Percentiles rank a stretch among this genome's conserved stretches.
Evolutionary conservation across 1,140 invertebrate genomes (phyloP).

Genomic region (Atta texana): DNA sequence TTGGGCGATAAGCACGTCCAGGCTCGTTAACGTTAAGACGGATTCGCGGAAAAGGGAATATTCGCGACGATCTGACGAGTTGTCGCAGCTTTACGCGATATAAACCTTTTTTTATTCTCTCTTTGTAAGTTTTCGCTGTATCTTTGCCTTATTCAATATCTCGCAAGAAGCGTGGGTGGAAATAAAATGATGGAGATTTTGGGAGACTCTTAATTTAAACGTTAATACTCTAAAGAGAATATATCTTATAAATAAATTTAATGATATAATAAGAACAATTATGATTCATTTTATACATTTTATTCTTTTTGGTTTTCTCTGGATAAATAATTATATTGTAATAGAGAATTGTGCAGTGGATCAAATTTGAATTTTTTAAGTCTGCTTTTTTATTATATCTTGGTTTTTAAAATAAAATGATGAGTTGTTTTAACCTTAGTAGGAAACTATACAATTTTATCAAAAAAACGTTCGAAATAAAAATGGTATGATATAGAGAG

Average conservation of each 20-base stretch:
- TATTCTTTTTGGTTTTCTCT: background rate
- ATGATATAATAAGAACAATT: background rate
- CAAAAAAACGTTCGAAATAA: too few relatives aligned
- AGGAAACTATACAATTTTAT: too few relatives aligned
- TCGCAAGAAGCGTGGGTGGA: background rate
- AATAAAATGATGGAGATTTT: background rate
- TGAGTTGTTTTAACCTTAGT: too few relatives aligned
- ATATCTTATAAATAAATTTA: background rate
- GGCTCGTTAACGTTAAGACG: slow-evolving; percentile 42
- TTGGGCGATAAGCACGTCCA: slow-evolving; percentile 49
- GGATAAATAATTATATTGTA: background rate
- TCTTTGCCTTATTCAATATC: background rate
- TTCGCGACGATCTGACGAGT: background rate
- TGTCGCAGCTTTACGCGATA: slow-evolving; percentile 28
- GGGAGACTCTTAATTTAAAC: slow-evolving; percentile 2
- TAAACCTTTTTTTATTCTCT: slow-evolving; percentile 1
- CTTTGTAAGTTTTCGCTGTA: background rate
- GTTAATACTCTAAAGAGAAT: background rate
- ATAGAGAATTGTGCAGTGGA: background rate
- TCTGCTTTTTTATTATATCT: background rate
- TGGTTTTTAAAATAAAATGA: background rate
- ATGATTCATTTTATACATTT: background rate
- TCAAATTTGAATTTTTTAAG: background rate
- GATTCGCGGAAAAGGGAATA: slow-evolving; percentile 21
- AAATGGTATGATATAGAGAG: too few relatives aligned